Percentiles rank a stretch among this genome's conserved stretches.
These are phyloP conservation scores for Blastobasis lacticolella DNA, from an alignment of 2,888 invertebrate genomes.

Conservation along the genomic window DNA sequence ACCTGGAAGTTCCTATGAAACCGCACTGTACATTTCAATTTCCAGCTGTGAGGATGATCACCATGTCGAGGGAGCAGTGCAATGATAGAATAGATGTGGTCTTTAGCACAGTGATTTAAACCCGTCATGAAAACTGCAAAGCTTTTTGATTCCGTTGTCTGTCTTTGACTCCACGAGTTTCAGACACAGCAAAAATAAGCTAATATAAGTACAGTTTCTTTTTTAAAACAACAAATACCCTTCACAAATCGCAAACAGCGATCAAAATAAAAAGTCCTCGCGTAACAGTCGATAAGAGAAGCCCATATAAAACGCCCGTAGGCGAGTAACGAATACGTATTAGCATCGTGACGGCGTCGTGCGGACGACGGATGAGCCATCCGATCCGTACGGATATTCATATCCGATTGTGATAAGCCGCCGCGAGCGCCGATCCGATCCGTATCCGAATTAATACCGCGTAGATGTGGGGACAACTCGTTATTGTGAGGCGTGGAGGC, in stretches of 20 bases:
- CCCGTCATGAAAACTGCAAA: too few relatives aligned
- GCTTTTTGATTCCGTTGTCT: too few relatives aligned
- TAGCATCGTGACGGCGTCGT: slow-evolving; percentile 9
- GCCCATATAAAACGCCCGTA: slow-evolving; percentile 26
- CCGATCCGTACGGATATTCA: slow-evolving; percentile 14
- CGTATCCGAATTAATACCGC: slow-evolving; percentile 68
- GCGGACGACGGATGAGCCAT: slow-evolving; percentile 8
- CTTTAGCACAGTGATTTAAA: too few relatives aligned
- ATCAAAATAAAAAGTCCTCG: not conserved
- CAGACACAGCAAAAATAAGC: too few relatives aligned
- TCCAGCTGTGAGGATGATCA: too few relatives aligned
- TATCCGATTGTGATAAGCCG: slow-evolving; percentile 7
- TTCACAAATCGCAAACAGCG: not conserved
- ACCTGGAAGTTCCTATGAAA: too few relatives aligned
- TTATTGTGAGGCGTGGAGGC: slow-evolving; percentile 36
- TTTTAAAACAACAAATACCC: too few relatives aligned
- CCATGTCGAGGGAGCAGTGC: too few relatives aligned
- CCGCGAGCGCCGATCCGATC: slow-evolving; percentile 51
- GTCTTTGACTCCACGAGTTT: too few relatives aligned
- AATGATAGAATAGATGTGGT: too few relatives aligned
- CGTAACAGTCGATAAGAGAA: not conserved
- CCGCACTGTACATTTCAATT: too few relatives aligned
- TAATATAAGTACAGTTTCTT: too few relatives aligned
- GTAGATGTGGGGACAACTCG: slow-evolving; percentile 49
- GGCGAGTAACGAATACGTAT: slow-evolving; percentile 41